Evolutionary conservation across 2,113 vertebrate species (phyloP), one percentile per base, ranked within the genome.

Genomic region (Rhabdomys dilectus): DNA sequence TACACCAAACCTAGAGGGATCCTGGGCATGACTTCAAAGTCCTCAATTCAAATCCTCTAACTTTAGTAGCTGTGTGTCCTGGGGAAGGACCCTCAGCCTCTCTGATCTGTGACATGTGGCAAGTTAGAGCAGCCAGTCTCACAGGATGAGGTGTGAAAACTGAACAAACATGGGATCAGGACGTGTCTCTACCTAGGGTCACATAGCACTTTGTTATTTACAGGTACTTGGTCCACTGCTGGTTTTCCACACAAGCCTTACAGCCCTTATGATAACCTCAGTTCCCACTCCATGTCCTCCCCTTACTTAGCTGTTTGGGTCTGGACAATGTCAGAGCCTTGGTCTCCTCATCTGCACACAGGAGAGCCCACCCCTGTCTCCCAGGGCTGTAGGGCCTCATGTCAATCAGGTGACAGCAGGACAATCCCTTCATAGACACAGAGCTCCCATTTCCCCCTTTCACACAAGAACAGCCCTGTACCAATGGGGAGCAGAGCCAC

Each of bases 231-330:
- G 45, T 68, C 81, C 56, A 24, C 7, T 19, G 39, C 31, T 26
- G 60, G 17, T 22, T 2, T 31, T n/a, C 11, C 1, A 1, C 21
- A 6, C 16, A 19, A 21, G 0, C 16, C 56, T 24, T 16, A n/a
- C 39, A 17, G 60, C 36, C 8, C 16, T 60, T 58, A 21, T 31
- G 22, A n/a, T 1, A 3, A 53, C 29, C 84, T 87, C 12, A 36
- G 56, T 8, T 73, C 51, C 48, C 0, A 7, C 29, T 42, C 36
- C 22, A 42, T 42, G 34, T 24, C 0, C 24, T 62, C 75, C 6
- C 4, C 13, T 45, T 21, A 7, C 1, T 51, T 51, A 29, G 15
- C 48, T 51, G 21, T 15, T 42, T 22, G 9, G 53, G 85, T 70
- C 42, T 48, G 53, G 51, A 51, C 29, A 12, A 19, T 60, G 64